A percentile compares a stretch with the other conserved stretches of the same genome.
These are phyloP conservation scores for Artibeus jamaicensis DNA, from an alignment of 2,797 vertebrate species.

Conservation along the genomic window DNA sequence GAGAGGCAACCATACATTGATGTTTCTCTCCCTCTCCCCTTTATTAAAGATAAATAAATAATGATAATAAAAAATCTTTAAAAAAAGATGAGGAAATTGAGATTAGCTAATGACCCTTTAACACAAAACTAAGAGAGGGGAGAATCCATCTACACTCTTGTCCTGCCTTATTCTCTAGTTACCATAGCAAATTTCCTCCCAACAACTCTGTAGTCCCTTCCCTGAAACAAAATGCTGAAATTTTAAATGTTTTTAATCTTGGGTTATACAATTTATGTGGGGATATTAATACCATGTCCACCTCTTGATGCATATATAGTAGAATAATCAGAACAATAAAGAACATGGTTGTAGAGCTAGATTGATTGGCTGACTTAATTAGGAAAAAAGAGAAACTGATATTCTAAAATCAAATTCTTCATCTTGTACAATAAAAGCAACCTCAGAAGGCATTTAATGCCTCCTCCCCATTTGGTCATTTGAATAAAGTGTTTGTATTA, in stretches of 20 bases:
- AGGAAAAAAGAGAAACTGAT: not conserved
- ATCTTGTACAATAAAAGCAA: conserved; percentile 14
- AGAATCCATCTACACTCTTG: not conserved
- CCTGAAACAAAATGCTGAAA: not conserved
- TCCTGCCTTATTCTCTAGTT: not conserved
- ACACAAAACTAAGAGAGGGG: not conserved
- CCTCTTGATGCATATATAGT: not conserved
- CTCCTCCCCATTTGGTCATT: not conserved
- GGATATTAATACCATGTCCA: not conserved
- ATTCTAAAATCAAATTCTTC: not conserved
- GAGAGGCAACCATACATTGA: too few species aligned
- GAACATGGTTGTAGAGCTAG: not conserved
- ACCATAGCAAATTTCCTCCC: not conserved
- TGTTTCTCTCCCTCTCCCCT: too few species aligned
- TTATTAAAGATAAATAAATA: too few species aligned
- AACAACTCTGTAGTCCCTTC: too few species aligned
- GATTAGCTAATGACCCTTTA: not conserved
- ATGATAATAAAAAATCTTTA: too few species aligned
- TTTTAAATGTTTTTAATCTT: not conserved
- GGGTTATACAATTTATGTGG: not conserved
- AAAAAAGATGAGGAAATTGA: not conserved
- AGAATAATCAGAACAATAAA: not conserved
- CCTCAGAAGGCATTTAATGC: not conserved
- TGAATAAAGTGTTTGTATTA: not conserved
- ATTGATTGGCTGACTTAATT: not conserved